Percentiles rank a stretch among this genome's conserved stretches.
phyloP scores from a whole-genome alignment of 2,797 vertebrate genomes.

The Tokudaia tokunoshimensis region DNA sequence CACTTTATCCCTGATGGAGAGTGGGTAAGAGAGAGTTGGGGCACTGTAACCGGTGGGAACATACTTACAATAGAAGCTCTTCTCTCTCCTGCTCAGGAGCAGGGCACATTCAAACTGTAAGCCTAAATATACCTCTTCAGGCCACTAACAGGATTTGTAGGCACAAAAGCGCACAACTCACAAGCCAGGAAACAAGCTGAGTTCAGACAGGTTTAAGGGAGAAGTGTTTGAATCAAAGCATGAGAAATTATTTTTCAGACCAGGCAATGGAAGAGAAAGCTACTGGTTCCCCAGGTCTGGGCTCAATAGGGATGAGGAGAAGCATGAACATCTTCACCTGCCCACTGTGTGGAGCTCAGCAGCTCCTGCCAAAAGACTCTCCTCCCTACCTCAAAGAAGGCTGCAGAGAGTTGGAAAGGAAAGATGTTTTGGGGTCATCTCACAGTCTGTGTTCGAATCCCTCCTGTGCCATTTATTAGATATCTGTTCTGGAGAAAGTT shows the following conservation, averaged over 20 bases:
- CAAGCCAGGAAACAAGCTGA: neutral
- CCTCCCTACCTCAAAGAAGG: conserved; percentile 18
- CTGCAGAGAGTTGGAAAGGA: neutral
- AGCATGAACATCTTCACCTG: neutral
- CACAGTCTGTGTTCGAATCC: neutral
- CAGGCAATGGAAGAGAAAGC: neutral
- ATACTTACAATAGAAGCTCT: neutral
- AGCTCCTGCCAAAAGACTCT: neutral
- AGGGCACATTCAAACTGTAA: rapidly evolving
- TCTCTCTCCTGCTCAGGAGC: neutral
- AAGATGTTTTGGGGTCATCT: neutral
- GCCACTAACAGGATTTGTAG: neutral
- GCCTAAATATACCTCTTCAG: neutral
- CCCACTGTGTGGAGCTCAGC: neutral
- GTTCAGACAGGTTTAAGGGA: neutral
- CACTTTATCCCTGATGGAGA: neutral
- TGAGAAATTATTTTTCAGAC: neutral
- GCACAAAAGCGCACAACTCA: neutral
- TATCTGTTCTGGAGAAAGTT: neutral
- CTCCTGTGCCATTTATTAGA: neutral
- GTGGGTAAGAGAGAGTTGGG: neutral
- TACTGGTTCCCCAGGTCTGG: neutral
- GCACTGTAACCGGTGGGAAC: neutral
- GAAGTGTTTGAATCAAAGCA: neutral
- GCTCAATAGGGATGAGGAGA: neutral